Evolutionary conservation across 2,113 vertebrate species (phyloP), one percentile per base, ranked within the genome.

Genomic region (Procapra przewalskii): DNA sequence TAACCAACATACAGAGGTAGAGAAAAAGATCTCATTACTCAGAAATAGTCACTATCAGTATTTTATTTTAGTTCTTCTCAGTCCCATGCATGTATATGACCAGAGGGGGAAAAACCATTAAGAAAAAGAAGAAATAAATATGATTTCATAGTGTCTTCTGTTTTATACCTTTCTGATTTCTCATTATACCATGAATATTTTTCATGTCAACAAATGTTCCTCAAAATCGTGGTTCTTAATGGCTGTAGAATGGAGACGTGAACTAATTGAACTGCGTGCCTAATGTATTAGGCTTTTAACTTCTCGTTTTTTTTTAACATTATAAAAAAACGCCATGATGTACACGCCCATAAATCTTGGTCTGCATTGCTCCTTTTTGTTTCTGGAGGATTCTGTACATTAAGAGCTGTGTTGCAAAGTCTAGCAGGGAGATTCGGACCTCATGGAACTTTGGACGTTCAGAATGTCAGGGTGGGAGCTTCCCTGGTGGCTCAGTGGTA

Each of bases 101-200:
- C 54, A 91, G 55, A 91, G 48, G 52, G 50, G 50, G 3, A 1
- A 94, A 94, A 33, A 7, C 13, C 29, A 59, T 82, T 77, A 27
- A 27, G 12, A 84, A 84, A 91, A 80, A 80, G 64, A 85, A 80
- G 40, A 50, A 9, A 43, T 89, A 86, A 62, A 83, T 93, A 75
- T 52, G 67, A 90, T 77, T 71, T 71, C 79, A 57, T 83, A 27
- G 13, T 84, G 40, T 83, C 75, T 91, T 91, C 45, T 5, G 3
- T 55, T 94, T 92, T 81, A 17, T 43, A 84, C 40, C 82, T 57
- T 95, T 95, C 94, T 90, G 33, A 90, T 52, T 92, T 95, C 79
- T 96, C 67, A 79, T 88, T 91, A 48, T 79, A 67, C 25, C 17
- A 3, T 81, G 89, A 87, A 2, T 92, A 86, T 96, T 96, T 96